Percentiles rank a stretch among this genome's conserved stretches.
phyloP scores from a whole-genome alignment of 2,888 invertebrate species.

The Epinotia ramella region DNA sequence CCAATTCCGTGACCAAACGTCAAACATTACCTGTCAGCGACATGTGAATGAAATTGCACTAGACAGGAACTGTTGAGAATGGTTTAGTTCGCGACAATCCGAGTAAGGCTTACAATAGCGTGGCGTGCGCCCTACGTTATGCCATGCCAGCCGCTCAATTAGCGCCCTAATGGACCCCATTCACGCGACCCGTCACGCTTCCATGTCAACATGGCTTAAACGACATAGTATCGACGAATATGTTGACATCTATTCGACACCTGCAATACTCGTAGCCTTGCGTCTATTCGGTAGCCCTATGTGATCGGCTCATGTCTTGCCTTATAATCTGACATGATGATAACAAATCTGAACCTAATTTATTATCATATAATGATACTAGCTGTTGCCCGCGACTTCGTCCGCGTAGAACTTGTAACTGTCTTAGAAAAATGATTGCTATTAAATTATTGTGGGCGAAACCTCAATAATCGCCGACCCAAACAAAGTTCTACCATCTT shows the following conservation, averaged over 20 bases:
- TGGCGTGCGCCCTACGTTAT: slow-evolving; percentile 61
- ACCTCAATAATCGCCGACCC: no score
- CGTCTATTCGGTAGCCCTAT: background rate
- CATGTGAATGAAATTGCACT: slow-evolving; percentile 26
- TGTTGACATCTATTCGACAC: background rate
- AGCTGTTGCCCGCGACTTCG: no score
- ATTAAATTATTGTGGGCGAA: no score
- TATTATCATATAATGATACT: no score
- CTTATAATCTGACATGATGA: no score
- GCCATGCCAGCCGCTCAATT: slow-evolving; percentile 71
- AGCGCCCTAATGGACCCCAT: slow-evolving; percentile 75
- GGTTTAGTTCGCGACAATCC: slow-evolving; percentile 50
- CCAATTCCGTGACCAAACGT: background rate
- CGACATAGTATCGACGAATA: slow-evolving; percentile 3
- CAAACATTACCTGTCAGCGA: slow-evolving; percentile 8
- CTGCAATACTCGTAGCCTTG: background rate
- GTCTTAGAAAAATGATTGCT: no score
- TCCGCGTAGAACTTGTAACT: no score
- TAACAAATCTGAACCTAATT: no score
- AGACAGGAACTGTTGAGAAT: slow-evolving; percentile 31
- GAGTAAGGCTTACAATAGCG: slow-evolving; percentile 52
- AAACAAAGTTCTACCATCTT: no score
- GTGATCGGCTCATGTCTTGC: no score
- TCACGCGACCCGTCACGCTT: slow-evolving; percentile 73
- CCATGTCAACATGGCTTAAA: slow-evolving; percentile 53